phyloP scores from a whole-genome alignment of 92 coral and sea anemone species.

The Chrysogorgia sp. region DNA sequence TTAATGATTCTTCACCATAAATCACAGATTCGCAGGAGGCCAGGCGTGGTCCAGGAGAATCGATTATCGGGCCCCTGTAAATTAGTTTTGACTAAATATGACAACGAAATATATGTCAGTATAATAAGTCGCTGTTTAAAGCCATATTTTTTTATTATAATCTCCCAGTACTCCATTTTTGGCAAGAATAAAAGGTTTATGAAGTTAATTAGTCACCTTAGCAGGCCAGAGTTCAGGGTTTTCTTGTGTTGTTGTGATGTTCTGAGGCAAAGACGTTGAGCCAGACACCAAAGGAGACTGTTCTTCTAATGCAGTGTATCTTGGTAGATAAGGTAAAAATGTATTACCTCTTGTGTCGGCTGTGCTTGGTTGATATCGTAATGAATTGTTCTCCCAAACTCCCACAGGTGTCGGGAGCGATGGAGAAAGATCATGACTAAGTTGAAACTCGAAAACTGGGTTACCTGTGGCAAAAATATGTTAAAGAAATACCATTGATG shows the following conservation, averaged over 20 bases:
- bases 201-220: slow-evolving; percentile 52
- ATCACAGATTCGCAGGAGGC: too few relatives aligned
- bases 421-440: neutral
- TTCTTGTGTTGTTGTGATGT: slow-evolving; percentile 44
- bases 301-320: neutral
- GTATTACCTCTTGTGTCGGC: neutral
- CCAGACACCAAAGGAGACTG: slow-evolving; percentile 16
- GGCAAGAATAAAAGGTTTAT: slow-evolving; percentile 65
- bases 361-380: neutral
- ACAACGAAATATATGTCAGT: too few relatives aligned
- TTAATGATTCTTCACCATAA: too few relatives aligned
- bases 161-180: too few relatives aligned
- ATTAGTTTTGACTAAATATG: too few relatives aligned
- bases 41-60: too few relatives aligned
- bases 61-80: too few relatives aligned
- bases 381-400: neutral
- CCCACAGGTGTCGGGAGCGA: neutral
- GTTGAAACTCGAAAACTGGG: slow-evolving; percentile 5
- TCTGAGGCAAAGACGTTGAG: slow-evolving; percentile 75
- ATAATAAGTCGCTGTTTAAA: too few relatives aligned
- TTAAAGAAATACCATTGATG: too few relatives aligned
- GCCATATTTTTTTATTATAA: too few relatives aligned
- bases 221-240: slow-evolving; percentile 41
- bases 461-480: neutral
- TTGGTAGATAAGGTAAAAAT: neutral